Conservation (phyloP, 2,113 vertebrate species). For the Micronisus gabar region DNA sequence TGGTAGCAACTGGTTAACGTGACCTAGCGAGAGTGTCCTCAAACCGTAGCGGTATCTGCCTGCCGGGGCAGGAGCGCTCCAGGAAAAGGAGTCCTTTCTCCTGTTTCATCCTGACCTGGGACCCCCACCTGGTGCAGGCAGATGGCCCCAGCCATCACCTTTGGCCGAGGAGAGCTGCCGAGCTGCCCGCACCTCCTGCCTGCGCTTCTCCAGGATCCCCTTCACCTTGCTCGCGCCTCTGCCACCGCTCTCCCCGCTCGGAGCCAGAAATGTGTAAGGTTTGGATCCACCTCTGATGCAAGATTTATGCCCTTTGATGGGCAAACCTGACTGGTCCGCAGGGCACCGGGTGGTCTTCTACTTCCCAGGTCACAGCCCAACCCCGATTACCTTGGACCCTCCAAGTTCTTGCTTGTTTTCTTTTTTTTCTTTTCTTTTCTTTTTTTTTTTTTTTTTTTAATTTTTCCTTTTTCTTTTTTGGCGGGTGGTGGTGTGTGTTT, state of each 20-base stretch:
- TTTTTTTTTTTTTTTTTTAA: too few species aligned
- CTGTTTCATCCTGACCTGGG: not conserved
- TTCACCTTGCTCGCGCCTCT: not conserved
- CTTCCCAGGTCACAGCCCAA: not conserved
- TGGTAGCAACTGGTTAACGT: not conserved
- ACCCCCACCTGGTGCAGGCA: not conserved
- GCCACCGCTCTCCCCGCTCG: not conserved
- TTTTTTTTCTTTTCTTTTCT: rapidly evolving
- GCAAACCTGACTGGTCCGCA: rapidly evolving
- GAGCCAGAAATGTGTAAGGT: not conserved
- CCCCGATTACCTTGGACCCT: not conserved
- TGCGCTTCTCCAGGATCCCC: rapidly evolving
- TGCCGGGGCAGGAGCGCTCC: not conserved
- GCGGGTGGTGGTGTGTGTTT: too few species aligned
- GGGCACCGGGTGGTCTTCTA: not conserved
- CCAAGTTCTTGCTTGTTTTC: not conserved
- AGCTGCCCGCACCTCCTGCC: not conserved
- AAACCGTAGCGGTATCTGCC: rapidly evolving
- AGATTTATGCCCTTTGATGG: not conserved
- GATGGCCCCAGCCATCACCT: not conserved
- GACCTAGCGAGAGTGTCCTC: not conserved
- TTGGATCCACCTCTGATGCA: not conserved
- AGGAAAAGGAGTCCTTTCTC: not conserved
- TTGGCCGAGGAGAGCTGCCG: not conserved
- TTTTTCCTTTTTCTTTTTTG: not conserved